These are phyloP conservation scores for Stegodyphus dumicola DNA, from an alignment of 1,140 invertebrate genomes.

Conservation along the genomic window DNA sequence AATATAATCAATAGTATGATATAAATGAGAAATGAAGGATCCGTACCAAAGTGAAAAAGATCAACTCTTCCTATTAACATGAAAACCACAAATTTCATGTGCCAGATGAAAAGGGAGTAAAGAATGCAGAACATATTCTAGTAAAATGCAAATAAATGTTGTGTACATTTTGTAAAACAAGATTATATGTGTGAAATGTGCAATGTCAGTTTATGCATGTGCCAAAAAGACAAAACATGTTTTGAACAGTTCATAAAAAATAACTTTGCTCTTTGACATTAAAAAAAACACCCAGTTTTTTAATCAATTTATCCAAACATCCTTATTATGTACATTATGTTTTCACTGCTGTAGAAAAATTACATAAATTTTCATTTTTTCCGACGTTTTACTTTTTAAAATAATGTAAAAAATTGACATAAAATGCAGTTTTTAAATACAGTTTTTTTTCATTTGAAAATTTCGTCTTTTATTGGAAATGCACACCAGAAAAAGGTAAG, in stretches of 20 bases:
- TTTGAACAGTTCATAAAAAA: conserved; percentile 27
- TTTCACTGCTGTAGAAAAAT: background rate
- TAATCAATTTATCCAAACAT: background rate
- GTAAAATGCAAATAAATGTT: background rate
- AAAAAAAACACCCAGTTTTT: background rate
- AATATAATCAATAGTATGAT: background rate
- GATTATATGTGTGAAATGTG: conserved; percentile 14
- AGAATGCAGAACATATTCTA: conserved; percentile 4
- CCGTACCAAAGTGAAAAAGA: background rate
- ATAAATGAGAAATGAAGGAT: background rate
- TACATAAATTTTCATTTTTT: conserved; percentile 43
- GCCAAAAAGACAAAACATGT: background rate
- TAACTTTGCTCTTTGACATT: background rate
- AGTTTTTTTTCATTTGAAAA: background rate
- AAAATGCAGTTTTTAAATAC: conserved; percentile 1
- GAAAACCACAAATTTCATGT: conserved; percentile 2
- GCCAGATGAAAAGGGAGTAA: background rate
- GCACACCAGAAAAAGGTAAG: background rate
- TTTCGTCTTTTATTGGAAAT: background rate
- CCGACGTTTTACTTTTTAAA: conserved; percentile 5
- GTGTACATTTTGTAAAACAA: conserved; percentile 17
- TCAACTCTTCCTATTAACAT: background rate
- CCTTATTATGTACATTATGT: background rate
- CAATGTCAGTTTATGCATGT: conserved; percentile 8
- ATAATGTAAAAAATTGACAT: conserved; percentile 3